These are phyloP conservation scores for Drosophila aldrichi DNA, from an alignment of 2,888 invertebrate species.

Conservation along the genomic window DNA sequence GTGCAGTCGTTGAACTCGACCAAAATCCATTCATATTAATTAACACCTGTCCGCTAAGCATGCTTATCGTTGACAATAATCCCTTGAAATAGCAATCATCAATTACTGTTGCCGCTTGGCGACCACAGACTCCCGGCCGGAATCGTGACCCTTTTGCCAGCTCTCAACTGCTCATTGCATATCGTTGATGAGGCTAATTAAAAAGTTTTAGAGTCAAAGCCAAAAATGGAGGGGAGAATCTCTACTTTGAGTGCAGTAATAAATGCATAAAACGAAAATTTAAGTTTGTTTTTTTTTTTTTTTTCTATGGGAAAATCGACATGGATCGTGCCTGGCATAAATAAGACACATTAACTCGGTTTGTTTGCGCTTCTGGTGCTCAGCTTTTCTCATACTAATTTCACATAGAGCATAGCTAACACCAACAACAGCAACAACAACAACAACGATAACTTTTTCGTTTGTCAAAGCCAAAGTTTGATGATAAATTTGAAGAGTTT, in stretches of 20 bases:
- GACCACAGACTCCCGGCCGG: constrained; percentile 32
- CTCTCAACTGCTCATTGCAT: constrained; percentile 53
- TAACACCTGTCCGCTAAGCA: constrained; percentile 22
- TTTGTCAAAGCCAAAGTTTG: constrained; percentile 72
- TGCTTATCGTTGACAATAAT: not conserved
- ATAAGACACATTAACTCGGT: constrained; percentile 62
- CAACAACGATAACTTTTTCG: constrained; percentile 52
- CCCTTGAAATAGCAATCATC: not conserved
- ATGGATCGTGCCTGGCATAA: constrained; percentile 69
- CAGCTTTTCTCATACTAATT: constrained; percentile 42
- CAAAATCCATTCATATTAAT: constrained; percentile 65
- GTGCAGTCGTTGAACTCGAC: constrained; percentile 68
- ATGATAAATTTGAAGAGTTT: constrained; percentile 64
- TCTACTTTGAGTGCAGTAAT: constrained; percentile 24
- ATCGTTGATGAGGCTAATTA: constrained; percentile 81
- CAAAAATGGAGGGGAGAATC: constrained; percentile 16
- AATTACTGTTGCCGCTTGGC: not conserved
- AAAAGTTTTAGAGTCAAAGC: constrained; percentile 62
- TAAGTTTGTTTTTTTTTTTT: not conserved
- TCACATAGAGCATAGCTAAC: constrained; percentile 31
- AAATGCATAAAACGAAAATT: constrained; percentile 49
- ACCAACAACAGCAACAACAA: constrained; percentile 37
- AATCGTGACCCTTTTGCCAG: constrained; percentile 1
- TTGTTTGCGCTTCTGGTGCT: constrained; percentile 43
- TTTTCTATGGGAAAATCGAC: constrained; percentile 41